Percentiles rank a stretch among this genome's conserved stretches.
phyloP scores from a whole-genome alignment of 2,113 vertebrate species.

The Polypterus senegalus region DNA sequence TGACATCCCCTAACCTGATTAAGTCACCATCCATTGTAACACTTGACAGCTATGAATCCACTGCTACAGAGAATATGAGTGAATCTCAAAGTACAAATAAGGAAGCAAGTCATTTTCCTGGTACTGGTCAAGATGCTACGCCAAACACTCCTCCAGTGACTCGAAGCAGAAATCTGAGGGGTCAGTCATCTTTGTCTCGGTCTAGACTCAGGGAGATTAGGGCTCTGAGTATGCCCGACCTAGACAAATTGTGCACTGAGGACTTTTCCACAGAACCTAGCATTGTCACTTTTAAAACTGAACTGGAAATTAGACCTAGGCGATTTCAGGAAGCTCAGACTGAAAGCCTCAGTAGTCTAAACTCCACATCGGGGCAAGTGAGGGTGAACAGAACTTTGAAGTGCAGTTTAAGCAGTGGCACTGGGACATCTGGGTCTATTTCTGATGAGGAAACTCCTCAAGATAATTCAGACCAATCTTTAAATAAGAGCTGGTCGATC shows the following conservation, averaged over 20 bases:
- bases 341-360: neutral
- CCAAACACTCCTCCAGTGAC: conserved; percentile 26
- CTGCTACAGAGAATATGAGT: conserved; percentile 3
- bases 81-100: conserved; percentile 14
- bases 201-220: conserved; percentile 69
- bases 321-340: neutral
- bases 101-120: neutral
- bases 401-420: conserved; percentile 20
- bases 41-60: conserved; percentile 20
- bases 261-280: conserved; percentile 31
- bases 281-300: conserved; percentile 38
- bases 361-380: conserved; percentile 10
- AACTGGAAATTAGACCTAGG: conserved; percentile 44
- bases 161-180: conserved; percentile 39
- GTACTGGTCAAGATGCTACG: neutral
- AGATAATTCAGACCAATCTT: conserved; percentile 4
- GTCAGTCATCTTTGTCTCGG: conserved; percentile 35
- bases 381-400: conserved; percentile 20
- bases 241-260: conserved; percentile 70
- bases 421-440: conserved; percentile 14
- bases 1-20: conserved; percentile 20
- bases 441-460: conserved; percentile 19
- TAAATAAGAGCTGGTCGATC: conserved; percentile 59
- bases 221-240: conserved; percentile 82
- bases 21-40: conserved; percentile 28